phyloP scores from a whole-genome alignment of 2,113 vertebrate species.

The Chelonoidis abingdonii region DNA sequence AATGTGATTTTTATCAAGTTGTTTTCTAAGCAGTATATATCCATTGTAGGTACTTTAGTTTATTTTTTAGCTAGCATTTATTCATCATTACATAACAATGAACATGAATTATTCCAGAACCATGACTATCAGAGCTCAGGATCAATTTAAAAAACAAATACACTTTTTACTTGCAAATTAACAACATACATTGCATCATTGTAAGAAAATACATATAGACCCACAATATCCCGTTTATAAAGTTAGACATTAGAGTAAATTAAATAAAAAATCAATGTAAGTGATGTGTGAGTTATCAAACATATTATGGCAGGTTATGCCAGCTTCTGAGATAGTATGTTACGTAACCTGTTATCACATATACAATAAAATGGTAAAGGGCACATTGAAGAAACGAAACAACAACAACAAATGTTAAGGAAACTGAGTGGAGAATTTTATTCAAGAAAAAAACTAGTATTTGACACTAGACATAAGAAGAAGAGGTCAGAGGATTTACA shows the following conservation, averaged over 20 bases:
- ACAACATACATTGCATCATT: neutral
- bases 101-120: neutral
- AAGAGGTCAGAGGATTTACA: conserved; percentile 12
- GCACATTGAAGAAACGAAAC: neutral
- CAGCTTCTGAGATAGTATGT: neutral
- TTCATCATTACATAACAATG: neutral
- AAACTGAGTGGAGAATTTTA: neutral
- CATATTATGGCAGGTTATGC: neutral
- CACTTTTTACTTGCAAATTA: neutral
- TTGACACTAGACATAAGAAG: conserved; percentile 13
- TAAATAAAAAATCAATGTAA: neutral
- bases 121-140: neutral
- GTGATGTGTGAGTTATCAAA: conserved; percentile 29
- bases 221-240: neutral
- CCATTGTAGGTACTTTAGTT: neutral
- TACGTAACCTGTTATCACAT: conserved; percentile 25
- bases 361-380: conserved; percentile 17
- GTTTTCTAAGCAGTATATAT: accelerated
- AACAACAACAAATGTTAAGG: conserved; percentile 31
- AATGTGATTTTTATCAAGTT: neutral
- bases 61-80: neutral
- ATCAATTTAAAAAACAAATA: neutral
- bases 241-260: neutral
- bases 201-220: neutral
- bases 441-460: neutral